phyloP scores from a whole-genome alignment of 1,140 invertebrate genomes.

The Meloidogyne exigua region DNA sequence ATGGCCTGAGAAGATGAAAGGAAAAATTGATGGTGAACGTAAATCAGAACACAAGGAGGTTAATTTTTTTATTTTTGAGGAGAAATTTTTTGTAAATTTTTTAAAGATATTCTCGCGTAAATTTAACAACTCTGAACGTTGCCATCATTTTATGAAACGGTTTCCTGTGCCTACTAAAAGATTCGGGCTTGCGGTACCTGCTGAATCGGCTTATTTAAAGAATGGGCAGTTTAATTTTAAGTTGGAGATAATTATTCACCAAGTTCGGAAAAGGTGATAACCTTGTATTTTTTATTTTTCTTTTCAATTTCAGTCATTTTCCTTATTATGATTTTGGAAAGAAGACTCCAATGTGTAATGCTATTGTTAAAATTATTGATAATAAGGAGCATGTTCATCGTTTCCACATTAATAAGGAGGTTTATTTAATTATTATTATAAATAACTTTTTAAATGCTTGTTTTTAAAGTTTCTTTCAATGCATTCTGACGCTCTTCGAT shows the following conservation, averaged over 20 bases:
- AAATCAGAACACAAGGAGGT: slow-evolving; percentile 15
- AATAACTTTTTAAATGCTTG: background rate
- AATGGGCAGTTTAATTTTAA: slow-evolving; percentile 2
- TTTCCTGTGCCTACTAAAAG: background rate
- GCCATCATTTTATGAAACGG: background rate
- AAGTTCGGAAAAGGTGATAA: slow-evolving; percentile 14
- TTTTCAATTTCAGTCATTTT: slow-evolving; percentile 8
- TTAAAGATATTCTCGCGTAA: background rate
- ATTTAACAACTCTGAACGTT: background rate
- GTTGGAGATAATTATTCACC: slow-evolving; percentile 22
- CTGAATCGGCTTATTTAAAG: background rate
- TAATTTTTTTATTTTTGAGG: background rate
- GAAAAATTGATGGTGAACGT: background rate
- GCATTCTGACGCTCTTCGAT: slow-evolving; percentile 19
- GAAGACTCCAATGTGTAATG: slow-evolving; percentile 9
- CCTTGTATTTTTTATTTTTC: background rate
- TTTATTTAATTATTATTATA: background rate
- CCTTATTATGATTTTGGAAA: slow-evolving; percentile 21
- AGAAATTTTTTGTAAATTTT: background rate
- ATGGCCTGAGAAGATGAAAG: slow-evolving; percentile 15
- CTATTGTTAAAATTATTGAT: slow-evolving; percentile 4
- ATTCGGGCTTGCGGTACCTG: background rate
- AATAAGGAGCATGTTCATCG: background rate
- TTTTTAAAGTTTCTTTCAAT: slow-evolving; percentile 19
- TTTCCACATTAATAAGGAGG: slow-evolving; percentile 21